These are phyloP conservation scores for Ennomos quercinarius DNA, from an alignment of 2,888 invertebrate species.

Conservation along the genomic window DNA sequence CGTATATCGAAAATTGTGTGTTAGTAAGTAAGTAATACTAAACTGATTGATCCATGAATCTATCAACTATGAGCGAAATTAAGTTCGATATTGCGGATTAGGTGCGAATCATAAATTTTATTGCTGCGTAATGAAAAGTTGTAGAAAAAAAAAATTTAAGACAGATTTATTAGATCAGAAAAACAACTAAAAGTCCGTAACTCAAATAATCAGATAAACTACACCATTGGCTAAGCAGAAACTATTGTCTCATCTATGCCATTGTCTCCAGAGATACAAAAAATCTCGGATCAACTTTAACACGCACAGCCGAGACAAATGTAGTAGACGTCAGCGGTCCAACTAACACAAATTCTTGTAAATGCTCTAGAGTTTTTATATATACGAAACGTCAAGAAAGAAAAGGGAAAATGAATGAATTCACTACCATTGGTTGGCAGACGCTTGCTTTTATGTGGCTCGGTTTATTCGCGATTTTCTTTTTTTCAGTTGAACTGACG, in stretches of 20 bases:
- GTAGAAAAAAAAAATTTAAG: too few species aligned
- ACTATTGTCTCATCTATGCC: background rate
- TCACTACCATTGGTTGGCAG: background rate
- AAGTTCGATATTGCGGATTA: too few species aligned
- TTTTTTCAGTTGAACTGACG: constrained; percentile 1
- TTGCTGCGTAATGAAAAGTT: too few species aligned
- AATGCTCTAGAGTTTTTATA: constrained; percentile 13
- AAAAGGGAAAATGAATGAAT: constrained; percentile 2
- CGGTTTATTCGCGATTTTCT: constrained; percentile 6
- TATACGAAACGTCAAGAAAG: constrained; percentile 1
- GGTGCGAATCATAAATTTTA: too few species aligned
- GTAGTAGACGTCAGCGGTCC: constrained; percentile 16
- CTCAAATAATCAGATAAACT: background rate
- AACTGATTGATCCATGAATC: too few species aligned
- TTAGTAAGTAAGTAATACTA: too few species aligned
- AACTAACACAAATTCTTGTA: constrained; percentile 24
- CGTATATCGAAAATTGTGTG: too few species aligned
- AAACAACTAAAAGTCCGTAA: too few species aligned
- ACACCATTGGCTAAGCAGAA: background rate
- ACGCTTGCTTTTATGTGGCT: constrained; percentile 2
- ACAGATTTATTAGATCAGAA: too few species aligned
- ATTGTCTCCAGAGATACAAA: constrained; percentile 7
- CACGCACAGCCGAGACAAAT: constrained; percentile 19
- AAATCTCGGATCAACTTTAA: constrained; percentile 14
- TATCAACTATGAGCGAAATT: too few species aligned